Conservation (phyloP, 2,113 vertebrate species). For the Macroglossus sobrinus region DNA sequence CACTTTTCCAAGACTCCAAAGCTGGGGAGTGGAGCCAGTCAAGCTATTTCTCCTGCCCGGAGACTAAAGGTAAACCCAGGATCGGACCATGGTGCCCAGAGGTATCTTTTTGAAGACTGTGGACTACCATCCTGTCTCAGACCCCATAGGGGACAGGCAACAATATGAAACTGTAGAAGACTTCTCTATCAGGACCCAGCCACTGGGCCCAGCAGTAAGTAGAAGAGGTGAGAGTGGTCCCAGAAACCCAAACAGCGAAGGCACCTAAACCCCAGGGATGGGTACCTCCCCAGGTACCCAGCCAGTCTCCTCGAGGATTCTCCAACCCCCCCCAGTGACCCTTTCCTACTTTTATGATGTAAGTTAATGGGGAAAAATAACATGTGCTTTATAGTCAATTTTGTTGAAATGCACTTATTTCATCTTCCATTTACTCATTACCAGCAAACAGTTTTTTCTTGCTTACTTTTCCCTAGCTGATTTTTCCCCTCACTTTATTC, state of each 20-base stretch:
- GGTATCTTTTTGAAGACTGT: background rate
- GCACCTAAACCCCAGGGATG: background rate
- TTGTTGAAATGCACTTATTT: slow-evolving; percentile 60
- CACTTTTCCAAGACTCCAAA: background rate
- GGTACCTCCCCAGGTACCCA: background rate
- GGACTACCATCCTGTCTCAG: background rate
- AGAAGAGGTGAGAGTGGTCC: background rate
- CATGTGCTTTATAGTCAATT: slow-evolving; percentile 43
- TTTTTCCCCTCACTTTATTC: slow-evolving; percentile 38
- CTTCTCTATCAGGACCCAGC: background rate
- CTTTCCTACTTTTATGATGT: slow-evolving; percentile 10
- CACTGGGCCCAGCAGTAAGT: background rate
- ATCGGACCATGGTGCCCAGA: background rate
- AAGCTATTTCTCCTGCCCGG: background rate
- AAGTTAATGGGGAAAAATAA: slow-evolving; percentile 48
- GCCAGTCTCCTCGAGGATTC: background rate
- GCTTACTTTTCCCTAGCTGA: slow-evolving; percentile 29
- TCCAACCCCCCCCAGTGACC: background rate
- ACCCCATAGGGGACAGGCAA: background rate
- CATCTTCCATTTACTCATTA: slow-evolving; percentile 48
- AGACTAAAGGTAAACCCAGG: background rate
- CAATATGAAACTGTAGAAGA: background rate
- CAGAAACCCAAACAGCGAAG: background rate
- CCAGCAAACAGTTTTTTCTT: slow-evolving; percentile 42
- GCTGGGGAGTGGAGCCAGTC: background rate